Base-by-base conservation (phyloP, 64 coral and sea anemone species). In the Catalaphyllia jardinei region DNA sequence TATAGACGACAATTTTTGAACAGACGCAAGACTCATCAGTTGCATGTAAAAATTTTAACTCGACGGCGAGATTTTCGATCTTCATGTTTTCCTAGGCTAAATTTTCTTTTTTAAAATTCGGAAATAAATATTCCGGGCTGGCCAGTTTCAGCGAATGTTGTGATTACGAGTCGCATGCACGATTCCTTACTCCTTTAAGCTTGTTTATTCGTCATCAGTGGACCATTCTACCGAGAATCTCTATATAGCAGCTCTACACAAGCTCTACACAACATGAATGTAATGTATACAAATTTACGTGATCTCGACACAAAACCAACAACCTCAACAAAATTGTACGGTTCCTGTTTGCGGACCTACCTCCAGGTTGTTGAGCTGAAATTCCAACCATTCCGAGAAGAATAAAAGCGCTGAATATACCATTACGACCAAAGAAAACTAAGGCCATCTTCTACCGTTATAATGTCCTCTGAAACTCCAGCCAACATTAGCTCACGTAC, bases 341-440 rank as follows among this genome's bases (percentile, higher is more conserved):
- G 35, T 50, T 25, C 24, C 54, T 57, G 54, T 57, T 57, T 27
- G 35, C 42, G 17, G 8, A 85, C 81, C 38, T 85, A 85, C 81
- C 81, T 85, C 31, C 31, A 71, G 24, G 52, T 69, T 85, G 81
- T 71, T 85, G 81, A 17, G 38, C 35, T 71, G 62, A 67, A 28
- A 71, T n/a, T 49, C 31, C 62, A 51, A 18, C 12, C 24, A 85
- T 71, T 85, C 35, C 62, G 20, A n/a, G 22, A 71, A 85, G 38
- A 85, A 85, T 39, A 0, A 71, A 71, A 29, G 27, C 62, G 63
- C 25, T 49, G 18, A 85, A n/a, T 42, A 27, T n/a, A 24, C 61
- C 62, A 51, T 27, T 13, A n/a, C 62, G 31, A 25, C 10, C 20
- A 42, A 16, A 15, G 20, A 51, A 27, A 24, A 0, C 11, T 22